These are phyloP conservation scores for Fistularia commersonii DNA, from an alignment of 2,797 vertebrate genomes.

Conservation along the genomic window DNA sequence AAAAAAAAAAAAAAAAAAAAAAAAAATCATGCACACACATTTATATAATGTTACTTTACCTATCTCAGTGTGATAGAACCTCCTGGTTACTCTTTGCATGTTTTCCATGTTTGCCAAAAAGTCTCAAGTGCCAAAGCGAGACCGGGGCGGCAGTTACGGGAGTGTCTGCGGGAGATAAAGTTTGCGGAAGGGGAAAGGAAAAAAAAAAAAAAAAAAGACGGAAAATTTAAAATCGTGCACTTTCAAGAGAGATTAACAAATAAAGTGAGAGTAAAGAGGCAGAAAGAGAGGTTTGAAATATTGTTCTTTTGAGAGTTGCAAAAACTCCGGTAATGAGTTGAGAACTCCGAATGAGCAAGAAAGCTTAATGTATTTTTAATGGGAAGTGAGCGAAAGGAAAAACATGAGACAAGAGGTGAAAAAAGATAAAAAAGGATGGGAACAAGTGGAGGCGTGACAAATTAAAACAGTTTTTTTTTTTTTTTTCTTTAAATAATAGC, in stretches of 20 bases:
- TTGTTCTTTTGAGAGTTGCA: slow-evolving; percentile 11
- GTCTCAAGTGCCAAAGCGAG: slow-evolving; percentile 35
- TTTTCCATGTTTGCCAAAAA: slow-evolving; percentile 30
- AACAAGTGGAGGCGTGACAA: slow-evolving; percentile 33
- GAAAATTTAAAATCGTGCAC: too few relatives aligned
- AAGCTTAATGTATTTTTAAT: slow-evolving; percentile 47
- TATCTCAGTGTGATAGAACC: slow-evolving; percentile 21
- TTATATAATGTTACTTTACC: slow-evolving; percentile 16
- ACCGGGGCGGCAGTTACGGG: slow-evolving; percentile 8
- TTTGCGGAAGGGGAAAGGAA: neutral
- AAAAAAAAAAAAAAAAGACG: too few relatives aligned
- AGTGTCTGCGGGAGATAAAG: slow-evolving; percentile 19
- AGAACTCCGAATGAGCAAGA: slow-evolving; percentile 6
- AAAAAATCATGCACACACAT: slow-evolving; percentile 29
- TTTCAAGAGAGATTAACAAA: too few relatives aligned
- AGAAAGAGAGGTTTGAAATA: slow-evolving; percentile 5
- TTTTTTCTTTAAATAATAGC: too few relatives aligned
- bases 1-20: neutral
- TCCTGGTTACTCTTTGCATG: slow-evolving; percentile 21
- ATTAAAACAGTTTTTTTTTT: too few relatives aligned
- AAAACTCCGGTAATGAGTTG: too few relatives aligned
- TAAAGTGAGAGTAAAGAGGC: too few relatives aligned
- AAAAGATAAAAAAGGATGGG: neutral
- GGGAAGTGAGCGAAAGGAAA: slow-evolving; percentile 12
- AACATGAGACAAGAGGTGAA: slow-evolving; percentile 32